Base-by-base conservation (phyloP, 1,140 invertebrate species). In the Pseudomyrmex concolor region DNA sequence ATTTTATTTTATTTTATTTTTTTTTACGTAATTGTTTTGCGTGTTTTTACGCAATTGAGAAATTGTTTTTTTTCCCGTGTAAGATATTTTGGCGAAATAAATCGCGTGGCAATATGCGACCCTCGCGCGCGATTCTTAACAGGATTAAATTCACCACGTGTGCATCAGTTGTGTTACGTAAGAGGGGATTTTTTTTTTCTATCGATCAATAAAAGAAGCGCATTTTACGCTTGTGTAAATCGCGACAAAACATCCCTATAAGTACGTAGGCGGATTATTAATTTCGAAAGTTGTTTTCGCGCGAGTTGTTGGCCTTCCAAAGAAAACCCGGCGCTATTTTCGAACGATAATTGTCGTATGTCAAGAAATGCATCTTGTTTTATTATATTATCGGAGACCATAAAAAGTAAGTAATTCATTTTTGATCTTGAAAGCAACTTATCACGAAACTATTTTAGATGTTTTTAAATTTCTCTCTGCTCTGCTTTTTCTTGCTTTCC, bases 61-160 rank as follows among this genome's bases (percentile, higher is more conserved):
- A 55, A 19, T n/a, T 34, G 5, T 7, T 34, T n/a, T 43, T 78
- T 22, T 25, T 70, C 0, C 10, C 34, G 34, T 34, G 25, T 5
- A n/a, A n/a, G n/a, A 13, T 72, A 68, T 76, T 76, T 48, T 34
- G 34, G 34, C 34, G 34, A 34, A 34, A 34, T 34, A 34, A 34
- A 34, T 34, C 34, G 34, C 34, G 17, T 15, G 25, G 10, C 17
- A 50, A 48, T 59, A 22, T 13, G 48, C 48, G 48, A 86, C 48
- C 50, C 80, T 59, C 22, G 34, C 50, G 34, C 50, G 22, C 71
- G 55, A 72, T 72, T 22, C 25, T 50, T 88, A 88, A 88, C 71
- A 63, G 72, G 82, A 84, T 88, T 87, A 82, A 1, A 15, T 15
- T 34, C 66, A 59, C 81, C 70, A 59, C 71, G 64, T 76, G 17